Percentiles rank a stretch among this genome's conserved stretches.
These are phyloP conservation scores for Crotalus tigris DNA, from an alignment of 2,113 vertebrate genomes.

Conservation along the genomic window DNA sequence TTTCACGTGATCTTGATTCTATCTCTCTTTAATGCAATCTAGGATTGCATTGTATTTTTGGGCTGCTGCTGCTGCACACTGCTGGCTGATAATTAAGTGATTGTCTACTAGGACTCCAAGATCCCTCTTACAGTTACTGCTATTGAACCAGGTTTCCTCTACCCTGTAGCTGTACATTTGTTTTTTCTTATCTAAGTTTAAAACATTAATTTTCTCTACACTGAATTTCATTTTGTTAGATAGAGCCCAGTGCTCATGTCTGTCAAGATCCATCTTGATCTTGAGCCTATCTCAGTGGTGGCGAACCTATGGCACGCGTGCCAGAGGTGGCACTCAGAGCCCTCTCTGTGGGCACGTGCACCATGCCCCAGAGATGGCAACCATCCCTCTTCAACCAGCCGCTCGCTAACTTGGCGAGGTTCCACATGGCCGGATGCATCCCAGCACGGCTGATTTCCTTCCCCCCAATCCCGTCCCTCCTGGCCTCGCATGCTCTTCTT, in stretches of 20 bases:
- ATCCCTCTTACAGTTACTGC: neutral
- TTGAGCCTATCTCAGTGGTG: neutral
- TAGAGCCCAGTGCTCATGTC: neutral
- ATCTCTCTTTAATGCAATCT: neutral
- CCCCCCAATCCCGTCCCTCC: too few relatives aligned
- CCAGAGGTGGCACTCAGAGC: too few relatives aligned
- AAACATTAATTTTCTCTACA: neutral
- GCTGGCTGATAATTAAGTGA: neutral
- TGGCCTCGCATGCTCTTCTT: too few relatives aligned
- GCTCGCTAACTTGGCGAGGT: too few relatives aligned
- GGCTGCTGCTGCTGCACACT: too few relatives aligned
- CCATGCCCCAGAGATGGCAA: too few relatives aligned
- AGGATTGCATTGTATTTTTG: neutral
- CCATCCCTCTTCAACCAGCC: too few relatives aligned
- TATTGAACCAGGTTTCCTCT: neutral
- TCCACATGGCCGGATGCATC: too few relatives aligned
- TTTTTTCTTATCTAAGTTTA: neutral
- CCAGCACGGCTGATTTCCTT: too few relatives aligned
- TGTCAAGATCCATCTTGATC: neutral
- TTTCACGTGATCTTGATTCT: neutral
- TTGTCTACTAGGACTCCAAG: neutral
- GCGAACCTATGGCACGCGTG: too few relatives aligned
- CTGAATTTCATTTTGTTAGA: neutral
- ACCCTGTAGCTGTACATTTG: neutral
- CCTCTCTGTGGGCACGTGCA: too few relatives aligned